These are phyloP conservation scores for Acridotheres tristis DNA, from an alignment of 2,797 vertebrate genomes.

Conservation along the genomic window DNA sequence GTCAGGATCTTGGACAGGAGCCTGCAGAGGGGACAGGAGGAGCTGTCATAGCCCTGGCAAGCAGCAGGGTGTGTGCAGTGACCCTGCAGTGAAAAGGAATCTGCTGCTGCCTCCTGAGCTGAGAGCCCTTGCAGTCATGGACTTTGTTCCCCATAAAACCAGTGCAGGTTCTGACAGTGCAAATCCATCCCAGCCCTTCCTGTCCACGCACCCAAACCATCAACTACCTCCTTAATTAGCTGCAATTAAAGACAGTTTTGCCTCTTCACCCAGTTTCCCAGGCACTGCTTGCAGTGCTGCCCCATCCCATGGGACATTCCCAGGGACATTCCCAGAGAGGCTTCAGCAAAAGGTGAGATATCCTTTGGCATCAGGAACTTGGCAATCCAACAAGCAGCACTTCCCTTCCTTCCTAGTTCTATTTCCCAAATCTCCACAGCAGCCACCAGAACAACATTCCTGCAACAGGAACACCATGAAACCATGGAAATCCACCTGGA, in stretches of 20 bases:
- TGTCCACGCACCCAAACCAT: not conserved
- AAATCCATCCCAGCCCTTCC: not conserved
- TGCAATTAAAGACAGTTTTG: not conserved
- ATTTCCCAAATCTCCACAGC: not conserved
- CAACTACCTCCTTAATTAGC: not conserved
- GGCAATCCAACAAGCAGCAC: not conserved
- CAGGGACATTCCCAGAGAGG: not conserved
- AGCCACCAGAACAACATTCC: not conserved
- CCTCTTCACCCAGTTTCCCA: not conserved
- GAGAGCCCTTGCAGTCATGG: not conserved
- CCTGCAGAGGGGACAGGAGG: constrained; percentile 59
- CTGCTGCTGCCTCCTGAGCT: not conserved
- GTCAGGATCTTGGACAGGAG: constrained; percentile 94
- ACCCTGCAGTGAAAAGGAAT: not conserved
- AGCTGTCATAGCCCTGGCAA: not conserved
- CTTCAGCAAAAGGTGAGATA: not conserved
- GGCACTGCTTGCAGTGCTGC: not conserved
- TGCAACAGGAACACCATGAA: not conserved
- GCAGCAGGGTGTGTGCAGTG: not conserved
- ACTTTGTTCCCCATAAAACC: not conserved
- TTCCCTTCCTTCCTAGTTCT: not conserved
- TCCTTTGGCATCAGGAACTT: rapidly evolving
- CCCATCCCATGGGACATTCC: not conserved
- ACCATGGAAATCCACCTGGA: not conserved
- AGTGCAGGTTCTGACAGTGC: not conserved